These are phyloP conservation scores for Sthenelais limicola DNA, from an alignment of 2,888 invertebrate species.

Conservation along the genomic window DNA sequence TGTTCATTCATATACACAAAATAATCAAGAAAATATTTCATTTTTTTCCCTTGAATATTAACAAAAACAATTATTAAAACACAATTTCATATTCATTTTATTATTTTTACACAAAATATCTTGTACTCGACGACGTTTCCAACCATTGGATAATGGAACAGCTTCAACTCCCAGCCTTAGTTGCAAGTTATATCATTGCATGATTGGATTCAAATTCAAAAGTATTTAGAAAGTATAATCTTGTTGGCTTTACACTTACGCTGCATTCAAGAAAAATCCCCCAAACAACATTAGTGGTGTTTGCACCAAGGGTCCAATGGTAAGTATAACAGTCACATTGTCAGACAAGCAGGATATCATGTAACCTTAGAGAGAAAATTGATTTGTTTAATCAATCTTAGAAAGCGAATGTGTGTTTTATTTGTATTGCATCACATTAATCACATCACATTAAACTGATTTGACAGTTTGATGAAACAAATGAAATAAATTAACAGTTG, in stretches of 20 bases:
- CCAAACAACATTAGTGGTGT: slow-evolving; percentile 96
- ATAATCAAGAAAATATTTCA: neutral
- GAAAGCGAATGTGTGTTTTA: too few species aligned
- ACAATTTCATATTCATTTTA: too few species aligned
- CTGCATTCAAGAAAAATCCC: slow-evolving; percentile 94
- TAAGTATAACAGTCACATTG: slow-evolving; percentile 88
- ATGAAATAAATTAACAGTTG: neutral
- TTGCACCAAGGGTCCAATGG: slow-evolving; percentile 91
- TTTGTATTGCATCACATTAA: too few species aligned
- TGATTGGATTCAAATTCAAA: too few species aligned
- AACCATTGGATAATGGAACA: too few species aligned
- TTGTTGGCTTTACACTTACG: neutral
- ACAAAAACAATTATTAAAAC: slow-evolving; percentile 8
- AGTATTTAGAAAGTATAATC: neutral
- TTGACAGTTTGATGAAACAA: neutral
- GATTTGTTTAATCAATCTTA: too few species aligned
- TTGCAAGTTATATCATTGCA: too few species aligned
- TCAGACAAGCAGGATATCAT: slow-evolving; percentile 89
- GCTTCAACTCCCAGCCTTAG: too few species aligned
- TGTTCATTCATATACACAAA: neutral
- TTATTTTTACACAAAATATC: too few species aligned
- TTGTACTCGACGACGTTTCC: too few species aligned
- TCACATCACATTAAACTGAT: too few species aligned
- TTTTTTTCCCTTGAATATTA: neutral
- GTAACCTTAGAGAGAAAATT: slow-evolving; percentile 80